Evolutionary conservation across 2,113 vertebrate species (phyloP).

Genomic region (Tympanuchus pallidicinctus): DNA sequence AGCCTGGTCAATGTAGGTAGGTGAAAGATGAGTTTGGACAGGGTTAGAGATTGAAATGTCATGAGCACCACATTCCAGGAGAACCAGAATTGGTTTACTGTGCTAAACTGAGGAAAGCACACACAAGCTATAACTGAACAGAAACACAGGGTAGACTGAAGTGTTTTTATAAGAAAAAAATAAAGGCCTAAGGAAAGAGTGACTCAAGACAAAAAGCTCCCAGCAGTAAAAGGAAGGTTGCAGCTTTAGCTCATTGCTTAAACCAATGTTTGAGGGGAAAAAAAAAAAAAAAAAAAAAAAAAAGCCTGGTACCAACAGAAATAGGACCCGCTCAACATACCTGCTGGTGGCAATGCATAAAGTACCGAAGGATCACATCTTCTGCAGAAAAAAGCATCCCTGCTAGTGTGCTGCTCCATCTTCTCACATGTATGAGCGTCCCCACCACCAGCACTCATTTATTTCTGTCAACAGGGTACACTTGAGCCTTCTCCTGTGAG

Average conservation of each 20-base stretch:
- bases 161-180: not conserved
- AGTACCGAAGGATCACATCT: not conserved
- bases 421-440: not conserved
- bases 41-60: not conserved
- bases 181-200: not conserved
- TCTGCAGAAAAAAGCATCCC: not conserved
- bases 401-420: not conserved
- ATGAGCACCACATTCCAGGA: slow-evolving; percentile 8
- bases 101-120: slow-evolving; percentile 39
- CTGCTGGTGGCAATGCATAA: not conserved
- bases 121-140: not conserved
- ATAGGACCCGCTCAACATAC: not conserved
- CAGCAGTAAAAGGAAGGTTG: not conserved
- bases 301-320: not conserved
- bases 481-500: not conserved
- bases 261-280: not conserved
- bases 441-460: not conserved
- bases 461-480: not conserved
- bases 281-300: not conserved
- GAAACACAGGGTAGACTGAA: slow-evolving; percentile 17
- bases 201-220: not conserved
- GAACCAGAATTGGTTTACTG: slow-evolving; percentile 29
- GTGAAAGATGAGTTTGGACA: not conserved
- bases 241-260: not conserved
- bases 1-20: not conserved